These are phyloP conservation scores for Orientallactaga sibirica DNA, from an alignment of 2,797 vertebrate species.

Conservation along the genomic window DNA sequence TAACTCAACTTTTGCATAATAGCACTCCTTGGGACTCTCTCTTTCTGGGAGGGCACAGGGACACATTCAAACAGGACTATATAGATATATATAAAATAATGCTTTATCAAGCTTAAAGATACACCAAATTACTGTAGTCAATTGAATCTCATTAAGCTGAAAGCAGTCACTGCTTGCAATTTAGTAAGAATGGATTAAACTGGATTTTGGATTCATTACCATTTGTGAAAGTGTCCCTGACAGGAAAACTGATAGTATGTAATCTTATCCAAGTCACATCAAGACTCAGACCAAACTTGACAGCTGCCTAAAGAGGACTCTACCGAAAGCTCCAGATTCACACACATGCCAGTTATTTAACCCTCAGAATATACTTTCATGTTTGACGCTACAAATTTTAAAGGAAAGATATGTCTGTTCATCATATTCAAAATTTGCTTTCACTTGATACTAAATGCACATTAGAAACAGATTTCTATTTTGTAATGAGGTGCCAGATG, in stretches of 20 bases:
- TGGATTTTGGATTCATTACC: constrained; percentile 69
- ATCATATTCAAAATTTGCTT: constrained; percentile 15
- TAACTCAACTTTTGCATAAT: neutral
- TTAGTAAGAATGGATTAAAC: constrained; percentile 74
- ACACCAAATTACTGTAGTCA: constrained; percentile 69
- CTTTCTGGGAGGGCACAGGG: neutral
- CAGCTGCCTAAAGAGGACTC: constrained; percentile 8
- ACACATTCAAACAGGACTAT: neutral
- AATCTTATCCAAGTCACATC: constrained; percentile 61
- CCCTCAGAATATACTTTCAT: neutral
- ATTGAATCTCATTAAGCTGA: constrained; percentile 77
- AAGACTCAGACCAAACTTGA: constrained; percentile 29
- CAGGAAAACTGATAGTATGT: constrained; percentile 53
- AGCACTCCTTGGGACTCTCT: neutral
- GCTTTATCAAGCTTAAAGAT: constrained; percentile 66
- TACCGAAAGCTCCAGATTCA: neutral
- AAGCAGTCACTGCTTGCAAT: constrained; percentile 75
- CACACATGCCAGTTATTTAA: neutral
- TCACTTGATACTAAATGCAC: neutral
- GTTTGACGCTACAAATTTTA: constrained; percentile 14
- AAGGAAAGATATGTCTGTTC: constrained; percentile 6
- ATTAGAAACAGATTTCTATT: neutral
- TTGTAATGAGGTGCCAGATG: neutral
- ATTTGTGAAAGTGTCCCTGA: constrained; percentile 55
- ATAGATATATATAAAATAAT: constrained; percentile 38